These are phyloP conservation scores for Brachionus plicatilis DNA, from an alignment of 1,140 invertebrate genomes.

Conservation along the genomic window DNA sequence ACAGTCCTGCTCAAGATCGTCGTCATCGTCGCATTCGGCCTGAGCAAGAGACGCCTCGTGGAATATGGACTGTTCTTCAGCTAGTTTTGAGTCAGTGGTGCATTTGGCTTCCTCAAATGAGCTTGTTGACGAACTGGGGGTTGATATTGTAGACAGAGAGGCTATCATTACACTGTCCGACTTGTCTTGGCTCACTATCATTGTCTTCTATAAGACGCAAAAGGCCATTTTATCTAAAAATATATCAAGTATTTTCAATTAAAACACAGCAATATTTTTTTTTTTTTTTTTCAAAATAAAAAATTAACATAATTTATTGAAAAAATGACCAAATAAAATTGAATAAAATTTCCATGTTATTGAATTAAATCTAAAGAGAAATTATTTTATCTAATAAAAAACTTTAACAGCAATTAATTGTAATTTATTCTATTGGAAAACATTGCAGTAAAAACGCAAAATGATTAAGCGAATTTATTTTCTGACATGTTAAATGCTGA, in stretches of 20 bases:
- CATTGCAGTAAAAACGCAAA: too few relatives aligned
- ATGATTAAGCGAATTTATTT: neutral
- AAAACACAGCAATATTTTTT: too few relatives aligned
- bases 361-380: too few relatives aligned
- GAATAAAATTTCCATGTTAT: too few relatives aligned
- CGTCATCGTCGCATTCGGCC: neutral
- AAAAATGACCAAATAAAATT: too few relatives aligned
- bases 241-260: too few relatives aligned
- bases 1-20: neutral
- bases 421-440: too few relatives aligned
- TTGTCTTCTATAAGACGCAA: neutral
- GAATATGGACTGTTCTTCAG: neutral
- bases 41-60: neutral
- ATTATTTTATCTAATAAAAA: too few relatives aligned
- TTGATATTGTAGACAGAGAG: neutral
- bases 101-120: neutral
- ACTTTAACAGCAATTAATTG: too few relatives aligned
- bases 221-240: neutral
- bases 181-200: neutral
- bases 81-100: neutral
- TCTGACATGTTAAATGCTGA: neutral
- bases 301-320: too few relatives aligned
- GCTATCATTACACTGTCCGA: neutral
- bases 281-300: too few relatives aligned
- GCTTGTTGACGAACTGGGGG: neutral